Base-by-base conservation (phyloP, 1,140 invertebrate genomes). In the Bombus fervidus region DNA sequence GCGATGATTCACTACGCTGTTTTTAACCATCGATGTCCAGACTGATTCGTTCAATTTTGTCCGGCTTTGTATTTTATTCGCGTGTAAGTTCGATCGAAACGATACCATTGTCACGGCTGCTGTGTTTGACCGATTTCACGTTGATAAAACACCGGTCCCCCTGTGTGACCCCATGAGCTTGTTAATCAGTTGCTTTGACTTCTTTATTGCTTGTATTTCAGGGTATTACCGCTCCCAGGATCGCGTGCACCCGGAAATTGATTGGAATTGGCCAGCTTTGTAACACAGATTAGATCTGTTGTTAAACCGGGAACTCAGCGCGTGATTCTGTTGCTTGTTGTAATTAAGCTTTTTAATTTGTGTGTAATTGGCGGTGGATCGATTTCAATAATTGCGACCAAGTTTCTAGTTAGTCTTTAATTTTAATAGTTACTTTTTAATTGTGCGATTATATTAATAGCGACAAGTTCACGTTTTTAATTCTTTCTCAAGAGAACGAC, bases 171-270 rank as follows among this genome's bases (percentile, higher is more conserved):
- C 34, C 15, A 31, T 4, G 57, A 68, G 28, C 25, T 22, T 53
- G 72, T 64, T 83, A 66, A 81, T 74, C 57, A 43, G 39, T 37
- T 47, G 72, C 41, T 66, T 75, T 53, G 39, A 47, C 43, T 76
- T n/a, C 31, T 34, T 34, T 53, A 39, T 62, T 31, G 18, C 47
- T 59, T 71, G 59, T 39, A 68, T 41, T 34, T 73, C n/a, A n/a
- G 69, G 28, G 69, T 28, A 41, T 72, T 41, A 18, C 15, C 72
- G 71, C 18, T 31, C 18, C 47, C 47, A 53, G 47, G 47, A 53
- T 53, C 47, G 47, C 47, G 47, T 53, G 47, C 47, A 53, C 8
- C 5, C 15, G 31, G 43, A 28, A 79, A 47, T 47, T 68, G 41
- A 66, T 68, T 68, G 41, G 3, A 47, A 79, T 68, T 31, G 22